A percentile compares a stretch with the other conserved stretches of the same genome.
Conservation (phyloP, 2,797 vertebrate genomes). For the Gila robusta region DNA sequence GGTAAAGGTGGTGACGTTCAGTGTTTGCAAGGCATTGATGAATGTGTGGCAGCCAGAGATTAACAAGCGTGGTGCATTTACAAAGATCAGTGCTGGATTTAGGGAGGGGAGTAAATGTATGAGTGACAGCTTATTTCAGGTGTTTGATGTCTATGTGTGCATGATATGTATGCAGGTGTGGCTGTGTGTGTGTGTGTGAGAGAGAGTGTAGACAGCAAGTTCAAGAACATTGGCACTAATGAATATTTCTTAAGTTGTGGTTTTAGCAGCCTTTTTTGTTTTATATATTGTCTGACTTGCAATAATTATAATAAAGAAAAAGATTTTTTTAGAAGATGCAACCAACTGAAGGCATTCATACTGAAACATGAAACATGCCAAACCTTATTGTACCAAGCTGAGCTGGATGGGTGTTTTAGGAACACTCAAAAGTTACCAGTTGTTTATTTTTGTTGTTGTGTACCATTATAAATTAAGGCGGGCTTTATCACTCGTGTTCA, state of each 20-base stretch:
- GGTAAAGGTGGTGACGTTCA: slow-evolving; percentile 64
- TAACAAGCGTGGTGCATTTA: slow-evolving; percentile 55
- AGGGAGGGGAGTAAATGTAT: slow-evolving; percentile 74
- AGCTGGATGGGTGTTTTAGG: slow-evolving; percentile 85
- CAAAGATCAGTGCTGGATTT: slow-evolving; percentile 72
- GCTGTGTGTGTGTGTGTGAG: slow-evolving; percentile 54
- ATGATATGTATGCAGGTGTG: slow-evolving; percentile 62
- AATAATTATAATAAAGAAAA: slow-evolving; percentile 77
- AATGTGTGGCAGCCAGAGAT: slow-evolving; percentile 75
- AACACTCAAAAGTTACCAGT: slow-evolving; percentile 83
- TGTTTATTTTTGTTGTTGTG: slow-evolving; percentile 76
- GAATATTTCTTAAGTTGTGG: slow-evolving; percentile 79
- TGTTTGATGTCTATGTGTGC: slow-evolving; percentile 65
- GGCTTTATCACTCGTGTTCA: slow-evolving; percentile 86
- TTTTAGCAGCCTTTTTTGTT: slow-evolving; percentile 75
- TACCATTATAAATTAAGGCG: slow-evolving; percentile 85
- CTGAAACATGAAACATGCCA: slow-evolving; percentile 78
- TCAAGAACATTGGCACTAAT: slow-evolving; percentile 85
- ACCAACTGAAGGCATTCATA: slow-evolving; percentile 84
- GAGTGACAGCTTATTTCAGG: slow-evolving; percentile 75
- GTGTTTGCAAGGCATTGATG: slow-evolving; percentile 74
- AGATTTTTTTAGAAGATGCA: slow-evolving; percentile 72
- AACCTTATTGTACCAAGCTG: slow-evolving; percentile 81
- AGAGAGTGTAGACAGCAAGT: slow-evolving; percentile 73
- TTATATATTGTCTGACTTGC: slow-evolving; percentile 79